phyloP scores from a whole-genome alignment of 37 sponge, comb jelly and placozoan genomes.

The Tethya wilhelma region DNA sequence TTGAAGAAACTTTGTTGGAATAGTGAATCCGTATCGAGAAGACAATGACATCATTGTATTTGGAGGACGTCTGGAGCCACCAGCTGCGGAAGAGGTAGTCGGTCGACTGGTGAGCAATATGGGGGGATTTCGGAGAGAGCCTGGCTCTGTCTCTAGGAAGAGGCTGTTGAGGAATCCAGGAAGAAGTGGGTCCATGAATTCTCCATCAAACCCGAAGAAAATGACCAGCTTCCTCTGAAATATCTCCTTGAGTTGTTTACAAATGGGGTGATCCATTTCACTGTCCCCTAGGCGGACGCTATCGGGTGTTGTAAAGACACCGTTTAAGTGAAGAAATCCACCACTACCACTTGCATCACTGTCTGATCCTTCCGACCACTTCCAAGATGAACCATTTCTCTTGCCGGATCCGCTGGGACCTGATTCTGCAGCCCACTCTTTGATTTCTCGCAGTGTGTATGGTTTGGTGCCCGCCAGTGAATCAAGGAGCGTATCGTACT shows the following conservation, averaged over 20 bases:
- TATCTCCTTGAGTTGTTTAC: neutral
- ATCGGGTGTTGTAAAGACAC: neutral
- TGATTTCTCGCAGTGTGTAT: neutral
- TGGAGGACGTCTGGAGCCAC: neutral
- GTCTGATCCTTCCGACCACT: too few species aligned
- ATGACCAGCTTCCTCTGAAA: slow-evolving; percentile 26
- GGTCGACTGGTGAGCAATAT: slow-evolving; percentile 24
- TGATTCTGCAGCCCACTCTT: too few species aligned
- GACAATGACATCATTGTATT: neutral
- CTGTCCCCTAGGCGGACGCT: neutral
- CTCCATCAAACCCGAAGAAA: slow-evolving; percentile 33
- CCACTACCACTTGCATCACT: neutral
- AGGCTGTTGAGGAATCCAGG: neutral
- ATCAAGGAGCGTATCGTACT: slow-evolving; percentile 32
- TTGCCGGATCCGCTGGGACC: too few species aligned
- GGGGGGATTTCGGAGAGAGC: slow-evolving; percentile 5
- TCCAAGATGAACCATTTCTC: too few species aligned
- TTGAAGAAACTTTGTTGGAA: too few species aligned
- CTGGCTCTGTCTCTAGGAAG: neutral
- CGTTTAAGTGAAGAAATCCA: slow-evolving; percentile 37
- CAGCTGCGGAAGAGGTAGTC: too few species aligned
- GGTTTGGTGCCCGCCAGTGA: neutral
- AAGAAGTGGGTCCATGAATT: slow-evolving; percentile 23
- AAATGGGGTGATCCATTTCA: neutral
- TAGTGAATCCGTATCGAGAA: too few species aligned